phyloP scores from a whole-genome alignment of 2,113 vertebrate genomes.

The Polypterus bichir region DNA sequence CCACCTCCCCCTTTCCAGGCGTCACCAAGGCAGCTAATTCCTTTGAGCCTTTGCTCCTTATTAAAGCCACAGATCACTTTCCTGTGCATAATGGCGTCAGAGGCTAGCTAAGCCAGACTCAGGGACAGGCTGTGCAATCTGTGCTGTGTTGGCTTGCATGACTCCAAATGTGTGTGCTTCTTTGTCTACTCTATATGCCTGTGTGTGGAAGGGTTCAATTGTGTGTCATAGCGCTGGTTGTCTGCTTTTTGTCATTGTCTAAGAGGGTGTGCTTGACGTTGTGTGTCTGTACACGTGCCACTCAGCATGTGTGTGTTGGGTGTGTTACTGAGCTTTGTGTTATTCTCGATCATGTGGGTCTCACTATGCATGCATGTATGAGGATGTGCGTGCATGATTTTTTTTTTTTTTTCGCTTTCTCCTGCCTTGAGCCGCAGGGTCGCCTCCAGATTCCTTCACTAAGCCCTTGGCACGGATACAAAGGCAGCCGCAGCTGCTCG shows the following conservation, averaged over 20 bases:
- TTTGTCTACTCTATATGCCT: too few relatives aligned
- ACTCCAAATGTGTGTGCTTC: too few relatives aligned
- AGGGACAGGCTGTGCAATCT: too few relatives aligned
- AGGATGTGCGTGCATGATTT: background rate
- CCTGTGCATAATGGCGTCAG: slow-evolving; percentile 64
- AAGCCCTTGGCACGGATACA: slow-evolving; percentile 94
- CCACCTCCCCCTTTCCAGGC: slow-evolving; percentile 42
- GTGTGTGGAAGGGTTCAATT: too few relatives aligned
- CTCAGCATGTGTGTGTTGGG: slow-evolving; percentile 3
- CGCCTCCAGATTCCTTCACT: slow-evolving; percentile 94
- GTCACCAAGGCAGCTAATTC: slow-evolving; percentile 94
- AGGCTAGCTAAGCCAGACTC: slow-evolving; percentile 34
- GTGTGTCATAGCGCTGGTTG: too few relatives aligned
- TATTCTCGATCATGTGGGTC: background rate
- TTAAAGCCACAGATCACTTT: slow-evolving; percentile 99
- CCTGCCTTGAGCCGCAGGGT: slow-evolving; percentile 70
- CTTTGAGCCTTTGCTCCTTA: slow-evolving; percentile 84
- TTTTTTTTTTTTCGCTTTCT: slow-evolving; percentile 11
- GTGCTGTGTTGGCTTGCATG: too few relatives aligned
- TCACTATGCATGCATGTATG: slow-evolving; percentile 21
- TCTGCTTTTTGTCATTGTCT: too few relatives aligned
- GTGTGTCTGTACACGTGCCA: background rate
- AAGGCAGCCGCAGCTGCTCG: slow-evolving; percentile 89
- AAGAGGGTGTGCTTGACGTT: background rate
- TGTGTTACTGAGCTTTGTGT: slow-evolving; percentile 11